These are phyloP conservation scores for Tiliacea citrago DNA, from an alignment of 2,888 invertebrate species.

Conservation along the genomic window DNA sequence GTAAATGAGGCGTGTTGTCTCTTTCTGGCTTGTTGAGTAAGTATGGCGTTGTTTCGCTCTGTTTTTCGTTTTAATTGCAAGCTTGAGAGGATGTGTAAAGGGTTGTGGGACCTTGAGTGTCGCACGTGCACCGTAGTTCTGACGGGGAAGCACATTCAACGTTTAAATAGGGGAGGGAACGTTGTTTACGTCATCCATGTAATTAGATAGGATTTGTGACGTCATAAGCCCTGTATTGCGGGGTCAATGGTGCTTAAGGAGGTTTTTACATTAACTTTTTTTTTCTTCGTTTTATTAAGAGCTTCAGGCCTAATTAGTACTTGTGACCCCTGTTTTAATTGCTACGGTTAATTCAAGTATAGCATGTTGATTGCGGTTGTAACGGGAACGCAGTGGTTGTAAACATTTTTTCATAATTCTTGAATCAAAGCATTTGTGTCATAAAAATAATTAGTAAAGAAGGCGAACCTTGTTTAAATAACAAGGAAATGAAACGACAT, in stretches of 20 bases:
- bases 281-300: slow-evolving; percentile 31
- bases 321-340: slow-evolving; percentile 36
- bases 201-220: slow-evolving; percentile 65
- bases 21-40: slow-evolving; percentile 75
- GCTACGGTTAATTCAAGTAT: slow-evolving; percentile 33
- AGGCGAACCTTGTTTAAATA: background rate
- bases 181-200: slow-evolving; percentile 82
- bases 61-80: slow-evolving; percentile 90
- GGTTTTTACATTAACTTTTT: slow-evolving; percentile 11
- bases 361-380: slow-evolving; percentile 27
- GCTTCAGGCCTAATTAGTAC: slow-evolving; percentile 49
- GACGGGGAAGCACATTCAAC: slow-evolving; percentile 85
- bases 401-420: slow-evolving; percentile 13
- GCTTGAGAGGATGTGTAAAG: slow-evolving; percentile 88
- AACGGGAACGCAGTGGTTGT: slow-evolving; percentile 15
- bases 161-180: slow-evolving; percentile 82
- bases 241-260: slow-evolving; percentile 67
- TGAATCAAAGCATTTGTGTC: background rate
- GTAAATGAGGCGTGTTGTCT: slow-evolving; percentile 87
- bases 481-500: background rate
- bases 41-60: slow-evolving; percentile 78
- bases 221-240: slow-evolving; percentile 59
- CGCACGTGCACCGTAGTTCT: slow-evolving; percentile 85
- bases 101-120: slow-evolving; percentile 89
- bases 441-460: background rate